Conservation (phyloP, 2,797 vertebrate species). For the Lutjanus campechanus region DNA sequence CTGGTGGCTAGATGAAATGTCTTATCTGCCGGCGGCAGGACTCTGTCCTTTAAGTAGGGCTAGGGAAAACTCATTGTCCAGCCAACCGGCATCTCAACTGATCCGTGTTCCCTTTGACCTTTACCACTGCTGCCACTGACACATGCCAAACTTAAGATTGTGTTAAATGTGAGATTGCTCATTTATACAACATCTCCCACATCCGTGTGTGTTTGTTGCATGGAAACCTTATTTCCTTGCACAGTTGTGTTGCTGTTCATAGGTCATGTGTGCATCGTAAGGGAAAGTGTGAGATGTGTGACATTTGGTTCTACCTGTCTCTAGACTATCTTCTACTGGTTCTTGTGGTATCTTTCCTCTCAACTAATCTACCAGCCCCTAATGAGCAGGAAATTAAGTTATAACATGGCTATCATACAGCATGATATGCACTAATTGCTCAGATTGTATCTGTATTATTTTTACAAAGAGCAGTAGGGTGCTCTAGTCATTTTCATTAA, state of each 20-base stretch:
- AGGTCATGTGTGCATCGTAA: conserved; percentile 26
- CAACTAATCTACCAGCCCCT: conserved; percentile 74
- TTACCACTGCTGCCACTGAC: conserved; percentile 72
- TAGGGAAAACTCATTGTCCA: conserved; percentile 83
- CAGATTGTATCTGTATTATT: conserved; percentile 83
- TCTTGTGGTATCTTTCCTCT: conserved; percentile 46
- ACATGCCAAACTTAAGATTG: conserved; percentile 71
- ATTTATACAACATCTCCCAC: conserved; percentile 47
- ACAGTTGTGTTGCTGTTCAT: conserved; percentile 20
- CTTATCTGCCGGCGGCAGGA: conserved; percentile 86
- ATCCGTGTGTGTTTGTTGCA: background rate
- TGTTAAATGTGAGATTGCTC: conserved; percentile 62
- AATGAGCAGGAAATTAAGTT: conserved; percentile 89
- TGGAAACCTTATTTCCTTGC: conserved; percentile 8
- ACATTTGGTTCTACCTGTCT: conserved; percentile 27
- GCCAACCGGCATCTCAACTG: conserved; percentile 82
- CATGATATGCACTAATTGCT: conserved; percentile 87
- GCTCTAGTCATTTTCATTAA: conserved; percentile 88
- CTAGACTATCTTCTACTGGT: conserved; percentile 23
- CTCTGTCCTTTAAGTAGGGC: conserved; percentile 83
- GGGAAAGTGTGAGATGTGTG: background rate
- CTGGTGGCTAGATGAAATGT: conserved; percentile 82
- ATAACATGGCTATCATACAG: conserved; percentile 83
- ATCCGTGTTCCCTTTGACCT: conserved; percentile 86
- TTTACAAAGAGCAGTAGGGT: conserved; percentile 86